These are phyloP conservation scores for Eumacrocentrus americanus DNA, from an alignment of 2,888 invertebrate genomes.

Conservation along the genomic window DNA sequence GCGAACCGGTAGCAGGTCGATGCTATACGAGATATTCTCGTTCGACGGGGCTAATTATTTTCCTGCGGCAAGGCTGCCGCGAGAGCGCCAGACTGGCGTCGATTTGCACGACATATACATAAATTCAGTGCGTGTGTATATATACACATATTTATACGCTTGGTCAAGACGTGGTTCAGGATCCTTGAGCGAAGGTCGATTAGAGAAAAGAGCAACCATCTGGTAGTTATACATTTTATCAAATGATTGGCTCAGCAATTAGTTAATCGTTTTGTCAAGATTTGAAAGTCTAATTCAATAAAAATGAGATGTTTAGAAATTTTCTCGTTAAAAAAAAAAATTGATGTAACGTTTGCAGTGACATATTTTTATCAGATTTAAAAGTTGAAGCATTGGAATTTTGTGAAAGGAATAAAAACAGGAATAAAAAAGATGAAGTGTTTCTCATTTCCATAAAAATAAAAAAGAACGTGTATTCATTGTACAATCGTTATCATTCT, in stretches of 20 bases:
- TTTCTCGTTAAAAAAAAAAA: no score
- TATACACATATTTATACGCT: background rate
- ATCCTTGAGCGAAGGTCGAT: slow-evolving; percentile 16
- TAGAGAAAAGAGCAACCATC: background rate
- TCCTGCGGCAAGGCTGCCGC: slow-evolving; percentile 47
- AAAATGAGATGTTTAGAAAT: no score
- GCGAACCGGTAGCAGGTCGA: slow-evolving; percentile 37
- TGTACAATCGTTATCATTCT: background rate
- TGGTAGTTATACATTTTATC: no score
- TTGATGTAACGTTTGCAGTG: no score
- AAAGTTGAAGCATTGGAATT: background rate
- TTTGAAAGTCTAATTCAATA: no score
- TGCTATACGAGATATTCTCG: slow-evolving; percentile 45
- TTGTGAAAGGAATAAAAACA: background rate
- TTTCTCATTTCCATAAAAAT: no score
- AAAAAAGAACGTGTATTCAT: no score
- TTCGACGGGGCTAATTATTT: slow-evolving; percentile 45
- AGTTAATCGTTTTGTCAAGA: background rate
- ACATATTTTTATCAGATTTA: no score
- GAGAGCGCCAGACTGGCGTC: slow-evolving; percentile 52
- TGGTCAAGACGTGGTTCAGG: slow-evolving; percentile 4
- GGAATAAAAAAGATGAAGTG: background rate
- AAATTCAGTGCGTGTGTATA: slow-evolving; percentile 5
- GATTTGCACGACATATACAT: slow-evolving; percentile 34
- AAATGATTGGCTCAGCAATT: background rate